Base-by-base conservation (phyloP, 2,113 vertebrate genomes). In the Sinocyclocheilus maitianheensis region DNA sequence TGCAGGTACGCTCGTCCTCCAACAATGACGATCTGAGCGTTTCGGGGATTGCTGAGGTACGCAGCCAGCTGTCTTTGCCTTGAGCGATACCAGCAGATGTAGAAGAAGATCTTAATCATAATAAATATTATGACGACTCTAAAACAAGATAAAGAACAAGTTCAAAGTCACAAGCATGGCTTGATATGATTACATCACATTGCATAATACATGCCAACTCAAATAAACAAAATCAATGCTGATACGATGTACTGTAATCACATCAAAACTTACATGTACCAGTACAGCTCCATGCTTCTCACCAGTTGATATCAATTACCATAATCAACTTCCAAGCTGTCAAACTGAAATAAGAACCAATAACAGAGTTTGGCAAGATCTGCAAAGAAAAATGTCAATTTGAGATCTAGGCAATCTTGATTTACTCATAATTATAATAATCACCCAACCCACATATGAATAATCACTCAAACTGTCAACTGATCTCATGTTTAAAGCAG, bases 61-160 rank as follows among this genome's bases (percentile, higher is more conserved):
- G 96, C 95, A 5, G 95, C 95, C 65, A 96, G 93, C n/a, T 96
- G 96, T 84, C 96, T 93, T 88, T 96, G 96, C 79, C 95, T 94
- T 4, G 96, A 96, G n/a, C 96, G 95, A 82, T 96, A 96, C 96
- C 96, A 96, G 92, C 96, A 96, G 71, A 96, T 94, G 82, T 96
- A 96, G 93, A 96, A 96, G 91, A 96, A 96, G 84, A 96, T 96
- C 91, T 96, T 96, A 85, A 96, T 94, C 84, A 96, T 94, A 88
- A 96, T 96, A 90, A 96, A 96, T 89, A 96, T 92, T 80, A 96
- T 96, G 26, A 96, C 96, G 72, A 96, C 95, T 93, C 95, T 95
- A 90, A 46, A 84, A 84, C 14, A 43, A 65, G 71, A 81, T 18
- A 13, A 58, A 69, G 10, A 30, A 26, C 22, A 65, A 46, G 58